Percentiles rank a stretch among this genome's conserved stretches.
phyloP scores from a whole-genome alignment of 2,113 vertebrate genomes.

The Zootoca vivipara region DNA sequence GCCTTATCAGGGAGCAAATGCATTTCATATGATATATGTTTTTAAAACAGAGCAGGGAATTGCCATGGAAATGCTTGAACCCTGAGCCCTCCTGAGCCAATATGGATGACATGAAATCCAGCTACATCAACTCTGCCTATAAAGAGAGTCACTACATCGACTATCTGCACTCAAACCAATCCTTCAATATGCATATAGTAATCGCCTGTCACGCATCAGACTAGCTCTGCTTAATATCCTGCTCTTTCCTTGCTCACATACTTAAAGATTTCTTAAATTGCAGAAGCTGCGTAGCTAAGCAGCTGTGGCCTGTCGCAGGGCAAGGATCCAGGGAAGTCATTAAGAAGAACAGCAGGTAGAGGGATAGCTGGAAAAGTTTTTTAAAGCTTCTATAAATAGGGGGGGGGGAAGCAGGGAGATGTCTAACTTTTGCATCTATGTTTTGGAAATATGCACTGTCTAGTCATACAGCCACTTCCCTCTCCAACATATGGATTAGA shows the following conservation, averaged over 20 bases:
- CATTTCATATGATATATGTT: not conserved
- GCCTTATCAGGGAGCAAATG: not conserved
- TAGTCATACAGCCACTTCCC: slow-evolving; percentile 49
- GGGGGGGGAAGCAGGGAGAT: slow-evolving; percentile 65
- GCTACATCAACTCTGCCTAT: not conserved
- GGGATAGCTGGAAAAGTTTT: slow-evolving; percentile 74
- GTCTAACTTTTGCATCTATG: slow-evolving; percentile 69
- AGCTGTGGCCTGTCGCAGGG: slow-evolving; percentile 64
- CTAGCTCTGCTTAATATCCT: not conserved
- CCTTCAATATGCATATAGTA: not conserved
- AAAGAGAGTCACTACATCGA: not conserved
- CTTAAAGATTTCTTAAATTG: slow-evolving; percentile 62
- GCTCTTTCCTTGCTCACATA: not conserved
- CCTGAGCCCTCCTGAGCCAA: not conserved
- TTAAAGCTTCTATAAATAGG: slow-evolving; percentile 68
- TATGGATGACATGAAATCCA: not conserved
- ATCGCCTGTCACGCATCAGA: not conserved
- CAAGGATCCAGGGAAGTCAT: slow-evolving; percentile 75
- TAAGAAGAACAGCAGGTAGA: slow-evolving; percentile 73
- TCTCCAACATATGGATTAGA: slow-evolving; percentile 53
- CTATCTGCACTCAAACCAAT: not conserved
- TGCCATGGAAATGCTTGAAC: not conserved
- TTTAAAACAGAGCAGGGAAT: not conserved
- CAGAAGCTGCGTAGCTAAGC: slow-evolving; percentile 63
- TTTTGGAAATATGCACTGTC: slow-evolving; percentile 69